Conservation (phyloP, 2,888 invertebrate genomes). For the Eremobia ochroleuca region DNA sequence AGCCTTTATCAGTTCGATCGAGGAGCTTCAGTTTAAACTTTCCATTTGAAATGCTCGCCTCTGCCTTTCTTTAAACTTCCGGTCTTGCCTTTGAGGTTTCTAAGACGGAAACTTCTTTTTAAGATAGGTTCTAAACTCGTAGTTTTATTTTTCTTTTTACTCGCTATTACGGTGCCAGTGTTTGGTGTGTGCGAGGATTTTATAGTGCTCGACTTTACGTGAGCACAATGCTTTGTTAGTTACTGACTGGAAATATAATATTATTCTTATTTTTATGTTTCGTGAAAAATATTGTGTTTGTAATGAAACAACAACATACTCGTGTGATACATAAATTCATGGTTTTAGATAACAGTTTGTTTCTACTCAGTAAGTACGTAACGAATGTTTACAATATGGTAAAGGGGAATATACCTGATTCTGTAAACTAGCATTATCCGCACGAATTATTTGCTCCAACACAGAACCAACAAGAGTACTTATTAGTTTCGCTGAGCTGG, state of each 20-base stretch:
- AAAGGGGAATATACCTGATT: background rate
- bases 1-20: slow-evolving; percentile 80
- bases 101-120: slow-evolving; percentile 82
- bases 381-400: background rate
- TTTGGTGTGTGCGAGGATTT: slow-evolving; percentile 46
- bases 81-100: slow-evolving; percentile 85
- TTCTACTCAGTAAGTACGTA: background rate
- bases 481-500: background rate
- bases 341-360: background rate
- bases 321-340: background rate
- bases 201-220: slow-evolving; percentile 37
- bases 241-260: slow-evolving; percentile 34
- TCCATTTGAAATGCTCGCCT: slow-evolving; percentile 81
- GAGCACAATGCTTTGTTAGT: slow-evolving; percentile 38
- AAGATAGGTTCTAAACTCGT: slow-evolving; percentile 74
- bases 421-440: background rate
- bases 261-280: slow-evolving; percentile 15
- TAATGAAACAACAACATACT: background rate
- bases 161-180: slow-evolving; percentile 64
- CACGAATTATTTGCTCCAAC: background rate
- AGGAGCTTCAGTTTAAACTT: slow-evolving; percentile 80
- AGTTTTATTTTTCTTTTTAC: slow-evolving; percentile 76
- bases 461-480: background rate
- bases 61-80: slow-evolving; percentile 85
- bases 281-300: slow-evolving; percentile 2